Base-by-base conservation (phyloP, 2,797 vertebrate genomes). In the Morelia viridis region DNA sequence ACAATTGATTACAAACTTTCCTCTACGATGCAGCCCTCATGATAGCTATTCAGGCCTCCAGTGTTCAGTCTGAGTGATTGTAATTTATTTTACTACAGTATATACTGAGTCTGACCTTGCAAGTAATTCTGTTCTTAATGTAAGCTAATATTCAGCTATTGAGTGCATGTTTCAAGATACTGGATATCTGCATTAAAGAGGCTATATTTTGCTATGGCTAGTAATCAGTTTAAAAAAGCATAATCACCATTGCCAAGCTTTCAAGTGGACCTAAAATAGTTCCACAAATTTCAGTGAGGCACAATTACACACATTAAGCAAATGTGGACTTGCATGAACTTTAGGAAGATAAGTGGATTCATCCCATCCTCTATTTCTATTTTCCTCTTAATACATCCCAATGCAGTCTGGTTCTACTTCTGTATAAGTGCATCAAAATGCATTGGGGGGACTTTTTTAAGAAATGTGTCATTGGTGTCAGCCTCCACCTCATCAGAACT, bases 271-370 rank as follows among this genome's bases (percentile, higher is more conserved):
- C 35, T 24, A 50, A 83, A 80, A 53, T 13, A 85, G 56, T 12
- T 91, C 26, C 64, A 11, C n/a, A 62, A 35, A 46, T 41, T 89
- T 91, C 60, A 80, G 4, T 1, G 5, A 80, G 46, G 24, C 53
- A 62, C 24, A 86, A 91, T 46, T 93, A 17, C 46, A 57, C 24
- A 11, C 0, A 41, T 60, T 84, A n/a, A 57, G 28, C 19, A 86
- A 89, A 92, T 13, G 0, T 5, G 65, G 7, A 41, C 83, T 94
- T 91, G 9, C 56, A 56, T 93, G 61, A 89, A 76, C n/a, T 80
- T 91, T 17, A 15, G 50, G 50, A 57, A 31, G 0, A 10, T 22
- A 64, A 26, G 46, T 13, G 89, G 85, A 1, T 92, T 28, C 31
- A 84, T 85, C 87, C 85, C 68, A 89, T 65, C 91, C 80, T 62